A percentile compares a stretch with the other conserved stretches of the same genome.
Conservation (phyloP, 2,888 invertebrate species). For the Xanthorhoe spadicearia region DNA sequence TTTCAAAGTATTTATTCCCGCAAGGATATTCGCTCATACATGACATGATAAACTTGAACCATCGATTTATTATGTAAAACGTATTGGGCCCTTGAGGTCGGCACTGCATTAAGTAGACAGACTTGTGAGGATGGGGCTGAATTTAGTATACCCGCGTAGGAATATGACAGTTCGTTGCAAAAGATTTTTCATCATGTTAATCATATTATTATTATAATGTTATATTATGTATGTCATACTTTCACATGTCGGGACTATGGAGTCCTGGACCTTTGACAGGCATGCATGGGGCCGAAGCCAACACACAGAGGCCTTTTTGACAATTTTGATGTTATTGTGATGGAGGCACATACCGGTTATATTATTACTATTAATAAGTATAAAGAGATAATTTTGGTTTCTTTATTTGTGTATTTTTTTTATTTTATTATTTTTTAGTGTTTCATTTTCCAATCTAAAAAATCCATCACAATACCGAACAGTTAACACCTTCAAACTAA, state of each 20-base stretch:
- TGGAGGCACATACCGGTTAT: too few relatives aligned
- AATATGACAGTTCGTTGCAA: neutral
- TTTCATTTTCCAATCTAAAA: neutral
- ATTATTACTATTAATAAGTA: too few relatives aligned
- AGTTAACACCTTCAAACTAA: neutral
- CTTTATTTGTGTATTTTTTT: too few relatives aligned
- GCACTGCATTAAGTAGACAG: constrained; percentile 55
- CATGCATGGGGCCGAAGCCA: too few relatives aligned
- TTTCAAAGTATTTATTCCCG: constrained; percentile 38
- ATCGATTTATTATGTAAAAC: constrained; percentile 50
- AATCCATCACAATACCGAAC: neutral
- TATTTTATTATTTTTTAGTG: too few relatives aligned
- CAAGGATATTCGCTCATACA: constrained; percentile 42
- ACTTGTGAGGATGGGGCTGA: constrained; percentile 36
- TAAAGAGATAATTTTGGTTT: too few relatives aligned
- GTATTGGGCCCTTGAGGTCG: constrained; percentile 45
- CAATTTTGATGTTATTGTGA: too few relatives aligned
- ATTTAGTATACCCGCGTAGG: constrained; percentile 19
- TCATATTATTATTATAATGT: too few relatives aligned
- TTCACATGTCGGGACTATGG: too few relatives aligned
- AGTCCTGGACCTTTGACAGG: too few relatives aligned
- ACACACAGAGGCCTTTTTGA: too few relatives aligned
- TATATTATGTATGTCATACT: too few relatives aligned
- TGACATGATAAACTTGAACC: constrained; percentile 42
- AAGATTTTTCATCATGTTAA: neutral